Conservation (phyloP, 2,888 invertebrate genomes). For the Erannis defoliaria region DNA sequence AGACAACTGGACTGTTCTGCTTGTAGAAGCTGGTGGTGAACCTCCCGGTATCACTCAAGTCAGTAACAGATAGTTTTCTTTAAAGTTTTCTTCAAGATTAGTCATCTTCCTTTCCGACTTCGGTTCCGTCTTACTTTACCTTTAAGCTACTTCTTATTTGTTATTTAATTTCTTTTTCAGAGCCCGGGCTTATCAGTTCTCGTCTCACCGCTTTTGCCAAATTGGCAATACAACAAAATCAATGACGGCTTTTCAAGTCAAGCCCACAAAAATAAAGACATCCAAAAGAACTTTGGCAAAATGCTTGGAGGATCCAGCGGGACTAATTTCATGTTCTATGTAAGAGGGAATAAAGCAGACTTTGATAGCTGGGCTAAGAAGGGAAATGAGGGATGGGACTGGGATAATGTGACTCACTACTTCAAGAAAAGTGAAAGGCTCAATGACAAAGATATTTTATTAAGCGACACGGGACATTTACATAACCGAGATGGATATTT, state of each 20-base stretch:
- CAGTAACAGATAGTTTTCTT: conserved; percentile 21
- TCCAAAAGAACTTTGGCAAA: conserved; percentile 86
- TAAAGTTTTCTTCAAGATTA: background rate
- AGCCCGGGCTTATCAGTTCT: conserved; percentile 61
- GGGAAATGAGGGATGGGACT: conserved; percentile 84
- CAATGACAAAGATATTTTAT: conserved; percentile 44
- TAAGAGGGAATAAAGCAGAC: conserved; percentile 88
- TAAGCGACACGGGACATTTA: conserved; percentile 62
- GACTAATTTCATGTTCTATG: conserved; percentile 89
- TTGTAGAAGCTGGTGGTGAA: conserved; percentile 89
- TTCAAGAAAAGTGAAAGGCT: conserved; percentile 65
- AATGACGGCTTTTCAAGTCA: conserved; percentile 63
- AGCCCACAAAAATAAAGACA: conserved; percentile 50
- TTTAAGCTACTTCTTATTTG: no score
- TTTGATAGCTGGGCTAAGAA: conserved; percentile 82
- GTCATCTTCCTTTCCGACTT: background rate
- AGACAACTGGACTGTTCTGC: conserved; percentile 87
- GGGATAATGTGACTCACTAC: conserved; percentile 57
- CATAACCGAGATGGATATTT: conserved; percentile 56
- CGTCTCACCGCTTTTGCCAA: conserved; percentile 51
- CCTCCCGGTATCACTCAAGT: conserved; percentile 58
- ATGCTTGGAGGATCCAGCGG: conserved; percentile 89
- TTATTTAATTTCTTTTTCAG: conserved; percentile 50
- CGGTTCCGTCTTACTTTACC: no score
- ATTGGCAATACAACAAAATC: conserved; percentile 61